Evolutionary conservation across 2,797 vertebrate species (phyloP).

Genomic region (Darevskia mixta): DNA sequence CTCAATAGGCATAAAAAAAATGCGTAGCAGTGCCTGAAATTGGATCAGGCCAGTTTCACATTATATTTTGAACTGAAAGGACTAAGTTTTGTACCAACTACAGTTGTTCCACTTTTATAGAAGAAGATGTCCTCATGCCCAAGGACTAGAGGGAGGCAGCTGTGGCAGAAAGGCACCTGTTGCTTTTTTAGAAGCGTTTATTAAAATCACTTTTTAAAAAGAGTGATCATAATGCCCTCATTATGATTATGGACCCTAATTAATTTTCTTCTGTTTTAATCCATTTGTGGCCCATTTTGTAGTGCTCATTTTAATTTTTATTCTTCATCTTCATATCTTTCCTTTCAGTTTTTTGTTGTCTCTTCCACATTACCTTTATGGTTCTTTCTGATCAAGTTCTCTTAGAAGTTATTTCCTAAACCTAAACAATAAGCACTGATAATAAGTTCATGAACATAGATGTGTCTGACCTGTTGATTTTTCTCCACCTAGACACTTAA

Average conservation of each 20-base stretch:
- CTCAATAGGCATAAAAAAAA: too few species aligned
- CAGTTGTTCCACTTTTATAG: too few species aligned
- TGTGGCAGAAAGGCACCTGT: too few species aligned
- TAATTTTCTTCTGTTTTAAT: background rate
- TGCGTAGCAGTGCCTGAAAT: too few species aligned
- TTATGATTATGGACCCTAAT: background rate
- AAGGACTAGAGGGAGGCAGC: too few species aligned
- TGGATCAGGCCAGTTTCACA: too few species aligned
- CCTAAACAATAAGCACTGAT: background rate
- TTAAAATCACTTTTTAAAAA: too few species aligned
- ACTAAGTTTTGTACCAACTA: too few species aligned
- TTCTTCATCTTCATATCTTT: background rate
- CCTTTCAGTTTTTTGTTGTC: background rate
- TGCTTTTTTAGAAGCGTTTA: too few species aligned
- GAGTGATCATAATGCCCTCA: background rate
- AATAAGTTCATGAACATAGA: background rate
- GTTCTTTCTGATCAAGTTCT: background rate
- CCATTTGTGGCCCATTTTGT: background rate
- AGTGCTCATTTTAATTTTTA: background rate
- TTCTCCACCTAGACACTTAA: background rate
- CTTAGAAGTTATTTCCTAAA: background rate
- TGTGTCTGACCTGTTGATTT: background rate
- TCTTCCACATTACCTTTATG: background rate
- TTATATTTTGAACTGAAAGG: too few species aligned
- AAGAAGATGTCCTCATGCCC: too few species aligned